A percentile compares a stretch with the other conserved stretches of the same genome.
phyloP scores from a whole-genome alignment of 2,888 invertebrate species.

The Aethes cnicana region DNA sequence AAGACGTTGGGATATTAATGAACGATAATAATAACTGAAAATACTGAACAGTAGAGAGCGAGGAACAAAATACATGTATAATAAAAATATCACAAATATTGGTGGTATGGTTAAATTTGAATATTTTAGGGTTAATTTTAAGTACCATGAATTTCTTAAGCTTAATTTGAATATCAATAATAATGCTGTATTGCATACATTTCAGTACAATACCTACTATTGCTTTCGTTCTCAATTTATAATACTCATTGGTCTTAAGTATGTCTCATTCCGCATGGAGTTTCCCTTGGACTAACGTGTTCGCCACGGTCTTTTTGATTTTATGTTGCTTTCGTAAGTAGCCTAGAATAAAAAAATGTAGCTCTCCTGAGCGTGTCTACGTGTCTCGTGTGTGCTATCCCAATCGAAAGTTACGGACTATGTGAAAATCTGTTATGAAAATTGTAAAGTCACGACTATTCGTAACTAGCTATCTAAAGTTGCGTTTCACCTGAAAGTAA shows the following conservation, averaged over 20 bases:
- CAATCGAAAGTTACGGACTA: too few relatives aligned
- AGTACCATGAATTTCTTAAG: slow-evolving; percentile 18
- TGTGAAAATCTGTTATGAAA: slow-evolving; percentile 31
- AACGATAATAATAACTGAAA: slow-evolving; percentile 4
- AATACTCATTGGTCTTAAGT: too few relatives aligned
- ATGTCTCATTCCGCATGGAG: too few relatives aligned
- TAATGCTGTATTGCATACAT: too few relatives aligned
- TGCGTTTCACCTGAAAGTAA: slow-evolving; percentile 12
- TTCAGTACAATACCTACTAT: too few relatives aligned
- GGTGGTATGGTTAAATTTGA: slow-evolving; percentile 74
- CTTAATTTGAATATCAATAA: not conserved
- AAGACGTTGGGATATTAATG: slow-evolving; percentile 9
- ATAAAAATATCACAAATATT: slow-evolving; percentile 72
- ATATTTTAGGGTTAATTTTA: slow-evolving; percentile 53
- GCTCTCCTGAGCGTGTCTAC: too few relatives aligned
- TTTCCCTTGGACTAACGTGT: too few relatives aligned
- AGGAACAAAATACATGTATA: slow-evolving; percentile 50
- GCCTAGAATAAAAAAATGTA: too few relatives aligned
- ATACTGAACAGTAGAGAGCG: slow-evolving; percentile 65
- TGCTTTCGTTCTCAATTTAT: too few relatives aligned
- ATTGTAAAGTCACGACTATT: slow-evolving; percentile 16
- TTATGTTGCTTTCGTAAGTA: too few relatives aligned
- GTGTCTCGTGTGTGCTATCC: too few relatives aligned
- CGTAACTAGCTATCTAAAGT: slow-evolving; percentile 6
- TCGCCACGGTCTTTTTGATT: too few relatives aligned